Evolutionary conservation across 2,888 invertebrate genomes (phyloP).

Genomic region (Rhagonycha lutea): DNA sequence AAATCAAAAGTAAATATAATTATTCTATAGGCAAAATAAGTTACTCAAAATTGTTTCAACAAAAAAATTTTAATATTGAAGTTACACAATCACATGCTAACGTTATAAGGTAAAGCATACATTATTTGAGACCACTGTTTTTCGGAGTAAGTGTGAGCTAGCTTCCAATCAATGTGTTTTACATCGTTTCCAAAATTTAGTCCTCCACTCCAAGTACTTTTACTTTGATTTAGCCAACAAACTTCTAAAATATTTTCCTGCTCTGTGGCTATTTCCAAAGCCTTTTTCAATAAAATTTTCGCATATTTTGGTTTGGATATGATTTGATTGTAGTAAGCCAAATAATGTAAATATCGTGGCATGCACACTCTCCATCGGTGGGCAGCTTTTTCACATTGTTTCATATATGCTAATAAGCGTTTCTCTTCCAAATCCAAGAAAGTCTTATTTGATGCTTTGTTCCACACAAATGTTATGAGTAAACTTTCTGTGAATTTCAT

Average conservation of each 20-base stretch:
- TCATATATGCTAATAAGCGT: conserved; percentile 20
- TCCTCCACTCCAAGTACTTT: conserved; percentile 37
- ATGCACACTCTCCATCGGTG: conserved; percentile 36
- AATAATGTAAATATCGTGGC: conserved; percentile 36
- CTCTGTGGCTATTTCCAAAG: conserved; percentile 22
- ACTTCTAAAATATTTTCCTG: conserved; percentile 37
- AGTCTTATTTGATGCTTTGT: conserved; percentile 24
- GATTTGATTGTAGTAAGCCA: conserved; percentile 36
- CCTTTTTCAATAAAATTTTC: conserved; percentile 31
- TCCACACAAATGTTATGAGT: conserved; percentile 30
- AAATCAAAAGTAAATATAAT: too few species aligned
- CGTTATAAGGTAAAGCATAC: conserved; percentile 37
- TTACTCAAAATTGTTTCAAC: too few species aligned
- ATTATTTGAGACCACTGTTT: conserved; percentile 40
- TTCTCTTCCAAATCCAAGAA: conserved; percentile 22
- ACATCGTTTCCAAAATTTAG: conserved; percentile 29
- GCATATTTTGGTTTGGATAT: conserved; percentile 9
- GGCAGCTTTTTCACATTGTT: conserved; percentile 23
- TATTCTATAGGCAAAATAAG: too few species aligned
- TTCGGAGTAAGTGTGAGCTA: conserved; percentile 32
- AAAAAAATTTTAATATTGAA: not conserved
- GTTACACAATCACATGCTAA: not conserved
- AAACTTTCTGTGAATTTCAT: conserved; percentile 36
- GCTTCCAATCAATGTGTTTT: conserved; percentile 35
- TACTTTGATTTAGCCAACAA: conserved; percentile 37